These are phyloP conservation scores for Keiferia lycopersicella DNA, from an alignment of 2,888 invertebrate species.

Conservation along the genomic window DNA sequence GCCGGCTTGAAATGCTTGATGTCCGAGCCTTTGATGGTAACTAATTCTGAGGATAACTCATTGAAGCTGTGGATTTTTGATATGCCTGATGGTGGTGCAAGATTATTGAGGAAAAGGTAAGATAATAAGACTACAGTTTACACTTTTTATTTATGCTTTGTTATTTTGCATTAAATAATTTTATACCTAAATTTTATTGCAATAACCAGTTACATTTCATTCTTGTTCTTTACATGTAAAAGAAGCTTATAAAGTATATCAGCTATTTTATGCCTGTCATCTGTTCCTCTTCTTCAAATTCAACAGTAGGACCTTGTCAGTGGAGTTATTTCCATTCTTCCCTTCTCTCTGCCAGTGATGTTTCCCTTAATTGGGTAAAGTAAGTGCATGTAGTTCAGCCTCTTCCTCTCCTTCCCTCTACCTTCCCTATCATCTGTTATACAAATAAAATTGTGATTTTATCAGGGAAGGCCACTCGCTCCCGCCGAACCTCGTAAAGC, in stretches of 20 bases:
- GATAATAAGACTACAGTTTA: background rate
- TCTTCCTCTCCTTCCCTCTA: too few relatives aligned
- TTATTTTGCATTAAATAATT: background rate
- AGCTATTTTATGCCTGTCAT: too few relatives aligned
- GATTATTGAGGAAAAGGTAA: constrained; percentile 87
- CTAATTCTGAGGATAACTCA: constrained; percentile 96
- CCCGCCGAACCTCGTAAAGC: constrained; percentile 90
- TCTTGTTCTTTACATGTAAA: too few relatives aligned
- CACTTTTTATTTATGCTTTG: background rate
- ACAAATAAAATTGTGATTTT: constrained; percentile 20
- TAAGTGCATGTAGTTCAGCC: too few relatives aligned
- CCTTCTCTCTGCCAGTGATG: too few relatives aligned
- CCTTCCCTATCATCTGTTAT: background rate
- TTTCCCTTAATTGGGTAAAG: too few relatives aligned
- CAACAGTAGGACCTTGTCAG: too few relatives aligned
- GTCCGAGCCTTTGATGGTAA: constrained; percentile 93
- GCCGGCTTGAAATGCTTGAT: constrained; percentile 92
- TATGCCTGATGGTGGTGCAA: constrained; percentile 93
- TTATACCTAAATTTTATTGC: background rate
- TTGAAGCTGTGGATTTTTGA: constrained; percentile 96
- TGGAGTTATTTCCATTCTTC: too few relatives aligned
- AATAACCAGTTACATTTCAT: too few relatives aligned
- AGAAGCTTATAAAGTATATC: too few relatives aligned
- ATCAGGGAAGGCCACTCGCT: constrained; percentile 90
- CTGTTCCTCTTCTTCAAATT: too few relatives aligned